Conservation (phyloP, 2,888 invertebrate genomes). For the Copidosoma aretas region DNA sequence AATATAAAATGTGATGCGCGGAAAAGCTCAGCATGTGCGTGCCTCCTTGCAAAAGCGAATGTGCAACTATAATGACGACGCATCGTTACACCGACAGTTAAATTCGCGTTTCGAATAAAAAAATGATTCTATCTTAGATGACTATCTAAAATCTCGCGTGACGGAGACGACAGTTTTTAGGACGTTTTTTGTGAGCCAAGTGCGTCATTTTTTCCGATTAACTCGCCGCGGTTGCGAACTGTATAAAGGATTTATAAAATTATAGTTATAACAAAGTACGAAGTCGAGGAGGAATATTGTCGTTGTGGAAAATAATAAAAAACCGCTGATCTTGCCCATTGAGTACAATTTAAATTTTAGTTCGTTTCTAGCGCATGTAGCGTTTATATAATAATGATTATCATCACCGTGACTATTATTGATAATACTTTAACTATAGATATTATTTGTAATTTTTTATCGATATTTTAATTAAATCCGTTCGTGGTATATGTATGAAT, state of each 20-base stretch:
- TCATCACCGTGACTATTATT: constrained; percentile 11
- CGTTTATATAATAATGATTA: not conserved
- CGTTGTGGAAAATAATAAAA: constrained; percentile 4
- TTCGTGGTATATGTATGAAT: not conserved
- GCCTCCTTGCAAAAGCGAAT: not conserved
- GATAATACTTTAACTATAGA: constrained; percentile 18
- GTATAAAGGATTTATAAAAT: constrained; percentile 28
- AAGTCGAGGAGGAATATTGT: constrained; percentile 31
- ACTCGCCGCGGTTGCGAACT: constrained; percentile 18
- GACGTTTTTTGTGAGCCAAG: constrained; percentile 27
- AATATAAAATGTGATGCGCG: too few species aligned
- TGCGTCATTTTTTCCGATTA: constrained; percentile 20
- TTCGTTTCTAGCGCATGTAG: not conserved
- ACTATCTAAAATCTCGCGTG: constrained; percentile 12
- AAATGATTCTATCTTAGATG: too few species aligned
- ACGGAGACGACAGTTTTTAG: constrained; percentile 16
- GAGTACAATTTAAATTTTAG: constrained; percentile 42
- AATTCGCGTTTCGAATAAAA: too few species aligned
- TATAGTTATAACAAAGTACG: constrained; percentile 13
- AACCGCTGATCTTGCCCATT: constrained; percentile 38
- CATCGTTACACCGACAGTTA: constrained; percentile 15
- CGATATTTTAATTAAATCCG: not conserved
- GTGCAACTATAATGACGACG: constrained; percentile 4
- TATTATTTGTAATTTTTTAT: not conserved
- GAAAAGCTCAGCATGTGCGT: not conserved